Evolutionary conservation across 2,888 invertebrate genomes (phyloP).

Genomic region (Rugalucina vietnamica): DNA sequence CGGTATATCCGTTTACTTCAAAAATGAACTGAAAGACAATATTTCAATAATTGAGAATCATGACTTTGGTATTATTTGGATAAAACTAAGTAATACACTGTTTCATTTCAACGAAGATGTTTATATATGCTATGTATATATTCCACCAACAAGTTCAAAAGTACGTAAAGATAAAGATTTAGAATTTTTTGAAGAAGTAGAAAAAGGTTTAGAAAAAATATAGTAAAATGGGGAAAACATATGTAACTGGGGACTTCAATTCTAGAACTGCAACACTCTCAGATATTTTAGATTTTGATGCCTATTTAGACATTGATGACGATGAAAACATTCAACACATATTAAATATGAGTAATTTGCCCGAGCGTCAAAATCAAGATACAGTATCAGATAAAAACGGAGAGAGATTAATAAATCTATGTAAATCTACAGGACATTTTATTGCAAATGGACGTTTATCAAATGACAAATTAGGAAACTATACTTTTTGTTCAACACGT

Average conservation of each 20-base stretch:
- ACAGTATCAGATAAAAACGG: not conserved
- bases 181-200: constrained; percentile 21
- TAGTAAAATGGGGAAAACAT: not conserved
- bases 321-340: not conserved
- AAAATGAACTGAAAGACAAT: not conserved
- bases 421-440: not conserved
- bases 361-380: not conserved
- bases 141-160: constrained; percentile 1
- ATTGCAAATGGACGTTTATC: constrained; percentile 2
- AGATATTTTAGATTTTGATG: not conserved
- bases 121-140: not conserved
- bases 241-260: constrained; percentile 14
- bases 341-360: not conserved
- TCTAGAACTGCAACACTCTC: not conserved
- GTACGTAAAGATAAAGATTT: constrained; percentile 4
- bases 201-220: constrained; percentile 5
- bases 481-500: not conserved
- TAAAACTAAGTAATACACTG: not conserved
- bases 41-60: not conserved
- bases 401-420: not conserved
- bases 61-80: not conserved
- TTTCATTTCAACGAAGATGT: not conserved
- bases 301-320: not conserved
- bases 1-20: constrained; percentile 7
- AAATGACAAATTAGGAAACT: not conserved